These are phyloP conservation scores for Corythornis vintsioides DNA, from an alignment of 2,113 vertebrate genomes.

Conservation along the genomic window DNA sequence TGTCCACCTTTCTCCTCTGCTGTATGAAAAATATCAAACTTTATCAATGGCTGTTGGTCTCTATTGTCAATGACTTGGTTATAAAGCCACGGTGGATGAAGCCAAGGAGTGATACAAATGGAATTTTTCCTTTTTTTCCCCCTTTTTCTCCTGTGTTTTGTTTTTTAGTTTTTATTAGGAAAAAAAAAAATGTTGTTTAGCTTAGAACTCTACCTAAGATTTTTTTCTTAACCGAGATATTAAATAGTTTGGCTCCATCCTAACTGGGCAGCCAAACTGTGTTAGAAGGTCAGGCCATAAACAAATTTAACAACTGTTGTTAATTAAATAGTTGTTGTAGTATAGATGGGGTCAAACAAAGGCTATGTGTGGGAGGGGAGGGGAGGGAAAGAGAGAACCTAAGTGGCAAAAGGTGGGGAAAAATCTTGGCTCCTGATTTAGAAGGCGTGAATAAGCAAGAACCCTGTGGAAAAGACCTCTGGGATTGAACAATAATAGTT, in stretches of 20 bases:
- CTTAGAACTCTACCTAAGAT: conserved; percentile 1
- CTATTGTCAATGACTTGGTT: neutral
- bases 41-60: neutral
- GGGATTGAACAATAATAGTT: conserved; percentile 40
- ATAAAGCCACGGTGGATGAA: neutral
- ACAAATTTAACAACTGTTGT: conserved; percentile 69
- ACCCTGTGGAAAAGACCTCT: conserved; percentile 21
- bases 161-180: neutral
- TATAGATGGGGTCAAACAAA: conserved; percentile 63
- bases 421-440: conserved; percentile 35
- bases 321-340: conserved; percentile 67
- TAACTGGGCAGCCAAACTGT: conserved; percentile 42
- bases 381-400: conserved; percentile 17
- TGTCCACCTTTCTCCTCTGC: neutral
- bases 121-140: neutral
- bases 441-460: conserved; percentile 51
- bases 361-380: conserved; percentile 50
- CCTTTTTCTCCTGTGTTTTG: neutral
- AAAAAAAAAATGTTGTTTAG: neutral
- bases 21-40: neutral
- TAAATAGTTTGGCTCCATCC: conserved; percentile 51
- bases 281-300: conserved; percentile 61
- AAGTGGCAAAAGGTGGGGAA: conserved; percentile 48
- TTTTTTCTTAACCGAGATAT: conserved; percentile 23
- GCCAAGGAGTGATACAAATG: neutral